Evolutionary conservation across 2,113 vertebrate genomes (phyloP).

Genomic region (Gracilinanus agilis): DNA sequence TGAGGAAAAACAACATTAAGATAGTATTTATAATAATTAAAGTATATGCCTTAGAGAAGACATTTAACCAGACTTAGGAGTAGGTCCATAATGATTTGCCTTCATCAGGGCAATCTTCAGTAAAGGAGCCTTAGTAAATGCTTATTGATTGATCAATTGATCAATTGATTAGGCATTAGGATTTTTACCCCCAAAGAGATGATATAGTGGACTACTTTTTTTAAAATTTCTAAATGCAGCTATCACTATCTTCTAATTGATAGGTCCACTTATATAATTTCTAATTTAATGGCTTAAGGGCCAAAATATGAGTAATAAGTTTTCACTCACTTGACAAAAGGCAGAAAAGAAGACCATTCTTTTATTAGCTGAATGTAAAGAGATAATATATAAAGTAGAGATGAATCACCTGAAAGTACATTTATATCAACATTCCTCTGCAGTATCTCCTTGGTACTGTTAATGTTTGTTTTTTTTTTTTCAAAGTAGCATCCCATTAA

Average conservation of each 20-base stretch:
- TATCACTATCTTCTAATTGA: constrained; percentile 28
- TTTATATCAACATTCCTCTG: neutral
- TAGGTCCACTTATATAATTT: neutral
- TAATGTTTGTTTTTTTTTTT: constrained; percentile 48
- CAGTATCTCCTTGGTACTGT: neutral
- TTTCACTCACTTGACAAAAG: constrained; percentile 21
- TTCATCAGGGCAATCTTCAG: neutral
- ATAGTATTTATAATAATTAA: constrained; percentile 1
- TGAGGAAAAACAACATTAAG: constrained; percentile 15
- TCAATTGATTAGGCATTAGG: neutral
- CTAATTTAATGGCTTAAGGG: neutral
- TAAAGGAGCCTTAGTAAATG: neutral
- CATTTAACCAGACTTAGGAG: constrained; percentile 21
- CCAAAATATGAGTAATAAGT: neutral
- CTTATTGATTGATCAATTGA: neutral
- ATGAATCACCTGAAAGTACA: neutral
- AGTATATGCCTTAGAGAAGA: neutral
- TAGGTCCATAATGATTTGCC: neutral
- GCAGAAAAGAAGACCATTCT: constrained; percentile 5
- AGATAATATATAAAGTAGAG: neutral
- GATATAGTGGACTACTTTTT: neutral
- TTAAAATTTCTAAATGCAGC: constrained; percentile 25
- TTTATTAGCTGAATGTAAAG: neutral
- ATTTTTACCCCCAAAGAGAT: neutral
- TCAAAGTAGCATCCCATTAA: neutral